These are phyloP conservation scores for Leuciscus idus DNA, from an alignment of 2,113 vertebrate species.

Conservation along the genomic window DNA sequence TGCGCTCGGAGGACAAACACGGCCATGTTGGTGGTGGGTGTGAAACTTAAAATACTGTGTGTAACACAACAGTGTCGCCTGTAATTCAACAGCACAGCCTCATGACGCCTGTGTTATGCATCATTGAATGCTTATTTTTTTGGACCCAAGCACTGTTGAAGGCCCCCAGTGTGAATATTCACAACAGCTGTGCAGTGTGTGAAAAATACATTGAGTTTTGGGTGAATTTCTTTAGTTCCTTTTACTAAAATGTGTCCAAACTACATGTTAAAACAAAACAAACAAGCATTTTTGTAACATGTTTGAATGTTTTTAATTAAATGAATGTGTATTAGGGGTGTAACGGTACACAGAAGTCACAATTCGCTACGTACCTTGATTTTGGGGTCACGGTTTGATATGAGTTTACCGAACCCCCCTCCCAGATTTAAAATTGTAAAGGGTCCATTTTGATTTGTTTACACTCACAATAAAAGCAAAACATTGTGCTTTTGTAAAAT, in stretches of 20 bases:
- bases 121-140: not conserved
- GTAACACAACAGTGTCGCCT: not conserved
- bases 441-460: too few species aligned
- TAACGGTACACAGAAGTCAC: too few species aligned
- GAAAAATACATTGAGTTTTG: not conserved
- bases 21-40: constrained; percentile 22
- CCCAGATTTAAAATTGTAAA: too few species aligned
- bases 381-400: too few species aligned
- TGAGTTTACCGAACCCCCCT: too few species aligned
- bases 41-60: constrained; percentile 33
- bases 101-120: not conserved
- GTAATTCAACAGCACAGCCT: not conserved
- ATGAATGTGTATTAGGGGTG: too few species aligned
- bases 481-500: too few species aligned
- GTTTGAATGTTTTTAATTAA: too few species aligned
- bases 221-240: not conserved
- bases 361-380: too few species aligned
- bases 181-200: constrained; percentile 13
- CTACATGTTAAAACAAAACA: too few species aligned
- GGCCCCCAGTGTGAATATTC: constrained; percentile 21
- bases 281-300: too few species aligned
- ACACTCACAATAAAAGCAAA: too few species aligned
- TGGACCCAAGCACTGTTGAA: not conserved
- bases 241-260: not conserved
- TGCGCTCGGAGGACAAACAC: not conserved